Conservation (phyloP, 2,113 vertebrate genomes). For the Cranoglanis bouderius region DNA sequence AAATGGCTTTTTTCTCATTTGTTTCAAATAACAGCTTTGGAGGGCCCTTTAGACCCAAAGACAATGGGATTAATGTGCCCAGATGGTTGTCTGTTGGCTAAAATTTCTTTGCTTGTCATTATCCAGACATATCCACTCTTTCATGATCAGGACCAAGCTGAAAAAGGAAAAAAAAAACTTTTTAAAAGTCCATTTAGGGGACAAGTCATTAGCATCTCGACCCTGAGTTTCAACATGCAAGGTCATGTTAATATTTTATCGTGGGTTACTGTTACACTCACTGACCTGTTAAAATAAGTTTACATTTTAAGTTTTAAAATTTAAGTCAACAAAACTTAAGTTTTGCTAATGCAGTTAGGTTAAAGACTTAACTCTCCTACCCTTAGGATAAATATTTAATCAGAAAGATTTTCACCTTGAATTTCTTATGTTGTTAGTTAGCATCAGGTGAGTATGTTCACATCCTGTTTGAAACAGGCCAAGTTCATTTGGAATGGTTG, state of each 20-base stretch:
- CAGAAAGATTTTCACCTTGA: neutral
- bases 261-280: neutral
- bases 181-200: neutral
- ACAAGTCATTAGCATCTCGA: neutral
- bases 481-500: constrained; percentile 48
- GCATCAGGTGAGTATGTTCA: constrained; percentile 6
- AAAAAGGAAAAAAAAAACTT: neutral
- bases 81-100: constrained; percentile 47
- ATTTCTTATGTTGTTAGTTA: neutral
- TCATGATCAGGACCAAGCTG: neutral
- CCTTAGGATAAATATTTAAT: neutral
- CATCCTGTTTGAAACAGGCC: constrained; percentile 24
- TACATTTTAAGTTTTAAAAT: too few species aligned
- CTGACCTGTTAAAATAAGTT: neutral
- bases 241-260: neutral
- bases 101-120: constrained; percentile 31
- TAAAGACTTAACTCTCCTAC: neutral
- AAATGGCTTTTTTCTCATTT: neutral
- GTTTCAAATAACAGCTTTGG: constrained; percentile 23
- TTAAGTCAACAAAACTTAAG: neutral
- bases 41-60: constrained; percentile 34
- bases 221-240: neutral
- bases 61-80: constrained; percentile 46
- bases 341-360: neutral
- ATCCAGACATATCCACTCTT: constrained; percentile 20